Percentiles rank a stretch among this genome's conserved stretches.
phyloP scores from a whole-genome alignment of 2,797 vertebrate genomes.

The Leptatherina wallacei region DNA sequence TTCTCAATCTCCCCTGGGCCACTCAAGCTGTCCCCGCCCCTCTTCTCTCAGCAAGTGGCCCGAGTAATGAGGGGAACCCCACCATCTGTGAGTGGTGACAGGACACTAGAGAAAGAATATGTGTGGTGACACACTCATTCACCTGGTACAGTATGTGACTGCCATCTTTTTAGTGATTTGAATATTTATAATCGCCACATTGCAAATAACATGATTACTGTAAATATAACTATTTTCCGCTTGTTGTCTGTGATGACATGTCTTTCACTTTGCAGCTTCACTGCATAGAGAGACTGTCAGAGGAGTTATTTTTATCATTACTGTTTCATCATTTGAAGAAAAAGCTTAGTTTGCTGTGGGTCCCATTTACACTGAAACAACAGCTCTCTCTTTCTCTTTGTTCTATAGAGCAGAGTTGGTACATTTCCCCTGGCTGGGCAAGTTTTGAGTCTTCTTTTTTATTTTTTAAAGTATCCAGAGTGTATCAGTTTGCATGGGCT shows the following conservation, averaged over 20 bases:
- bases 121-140: slow-evolving; percentile 25
- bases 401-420: background rate
- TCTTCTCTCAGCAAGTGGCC: slow-evolving; percentile 79
- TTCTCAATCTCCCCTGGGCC: slow-evolving; percentile 75
- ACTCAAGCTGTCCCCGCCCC: slow-evolving; percentile 63
- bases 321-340: slow-evolving; percentile 17
- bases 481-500: too few relatives aligned
- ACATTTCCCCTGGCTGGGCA: background rate
- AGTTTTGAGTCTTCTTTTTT: background rate
- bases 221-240: background rate
- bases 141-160: slow-evolving; percentile 16
- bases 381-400: background rate
- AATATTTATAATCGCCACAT: slow-evolving; percentile 11
- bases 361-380: background rate
- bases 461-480: too few relatives aligned
- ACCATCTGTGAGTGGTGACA: slow-evolving; percentile 79
- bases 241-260: background rate
- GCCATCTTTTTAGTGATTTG: slow-evolving; percentile 7
- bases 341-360: background rate
- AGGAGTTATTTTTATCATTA: slow-evolving; percentile 4
- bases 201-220: background rate
- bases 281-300: slow-evolving; percentile 3
- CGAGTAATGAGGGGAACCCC: slow-evolving; percentile 81
- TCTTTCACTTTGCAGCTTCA: slow-evolving; percentile 2
- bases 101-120: slow-evolving; percentile 43